A percentile compares a stretch with the other conserved stretches of the same genome.
phyloP scores from a whole-genome alignment of 2,797 vertebrate species.

The Natrix natrix region DNA sequence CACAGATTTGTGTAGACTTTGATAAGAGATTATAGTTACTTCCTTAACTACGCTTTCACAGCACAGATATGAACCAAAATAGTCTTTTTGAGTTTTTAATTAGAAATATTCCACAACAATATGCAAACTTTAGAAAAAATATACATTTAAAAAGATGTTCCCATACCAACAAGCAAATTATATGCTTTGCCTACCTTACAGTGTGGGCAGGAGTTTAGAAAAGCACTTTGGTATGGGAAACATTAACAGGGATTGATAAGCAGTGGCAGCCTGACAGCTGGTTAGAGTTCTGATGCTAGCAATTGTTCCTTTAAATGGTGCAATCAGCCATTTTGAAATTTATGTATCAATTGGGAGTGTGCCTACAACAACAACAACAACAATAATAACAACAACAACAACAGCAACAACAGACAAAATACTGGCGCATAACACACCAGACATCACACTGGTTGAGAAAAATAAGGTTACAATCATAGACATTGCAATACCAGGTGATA shows the following conservation, averaged over 20 bases:
- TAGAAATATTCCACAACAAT: constrained; percentile 38
- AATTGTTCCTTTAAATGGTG: constrained; percentile 59
- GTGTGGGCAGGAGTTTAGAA: constrained; percentile 23
- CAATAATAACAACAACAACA: too few relatives aligned
- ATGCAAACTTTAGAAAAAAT: constrained; percentile 18
- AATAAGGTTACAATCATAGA: too few relatives aligned
- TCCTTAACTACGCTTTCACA: constrained; percentile 22
- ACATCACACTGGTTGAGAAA: too few relatives aligned
- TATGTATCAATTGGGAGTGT: constrained; percentile 16
- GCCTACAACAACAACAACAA: background rate
- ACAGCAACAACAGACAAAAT: too few relatives aligned
- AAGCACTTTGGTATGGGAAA: constrained; percentile 36
- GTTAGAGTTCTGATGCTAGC: constrained; percentile 32
- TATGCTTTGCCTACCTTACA: constrained; percentile 32
- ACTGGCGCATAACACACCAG: too few relatives aligned
- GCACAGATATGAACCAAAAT: constrained; percentile 38
- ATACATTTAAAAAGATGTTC: background rate
- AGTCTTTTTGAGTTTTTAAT: constrained; percentile 34
- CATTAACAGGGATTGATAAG: constrained; percentile 52
- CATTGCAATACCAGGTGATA: too few relatives aligned
- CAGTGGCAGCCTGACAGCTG: constrained; percentile 15
- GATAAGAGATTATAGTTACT: background rate
- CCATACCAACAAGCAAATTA: constrained; percentile 3
- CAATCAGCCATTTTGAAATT: constrained; percentile 34
- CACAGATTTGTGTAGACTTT: too few relatives aligned